Evolutionary conservation across 2,113 vertebrate species (phyloP).

Genomic region (Redunca redunca): DNA sequence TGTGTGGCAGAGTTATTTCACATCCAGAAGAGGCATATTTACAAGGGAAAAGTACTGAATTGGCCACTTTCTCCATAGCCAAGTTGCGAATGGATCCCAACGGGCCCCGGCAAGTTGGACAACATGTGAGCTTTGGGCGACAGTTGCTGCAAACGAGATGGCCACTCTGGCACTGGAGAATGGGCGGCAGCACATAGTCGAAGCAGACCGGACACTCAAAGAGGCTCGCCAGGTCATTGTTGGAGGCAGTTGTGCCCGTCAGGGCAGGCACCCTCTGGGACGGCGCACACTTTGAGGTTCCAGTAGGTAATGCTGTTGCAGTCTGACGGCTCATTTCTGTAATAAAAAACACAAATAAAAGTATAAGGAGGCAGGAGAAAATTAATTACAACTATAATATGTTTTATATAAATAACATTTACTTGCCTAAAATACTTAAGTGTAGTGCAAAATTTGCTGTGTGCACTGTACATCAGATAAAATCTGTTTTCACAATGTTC

Average conservation of each 20-base stretch:
- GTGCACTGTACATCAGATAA: neutral
- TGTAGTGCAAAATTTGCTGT: neutral
- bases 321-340: slow-evolving; percentile 99
- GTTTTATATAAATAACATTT: neutral
- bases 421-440: neutral
- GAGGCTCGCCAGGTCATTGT: slow-evolving; percentile 99
- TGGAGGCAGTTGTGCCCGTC: slow-evolving; percentile 98
- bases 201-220: slow-evolving; percentile 99
- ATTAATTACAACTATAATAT: neutral
- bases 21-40: slow-evolving; percentile 99
- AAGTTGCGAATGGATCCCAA: slow-evolving; percentile 98
- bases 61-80: slow-evolving; percentile 99
- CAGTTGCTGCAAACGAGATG: slow-evolving; percentile 99
- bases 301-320: slow-evolving; percentile 96
- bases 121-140: slow-evolving; percentile 98
- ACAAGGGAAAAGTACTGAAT: slow-evolving; percentile 98
- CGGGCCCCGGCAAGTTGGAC: slow-evolving; percentile 96
- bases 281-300: slow-evolving; percentile 98
- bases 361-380: neutral
- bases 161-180: slow-evolving; percentile 99
- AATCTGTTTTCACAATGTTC: neutral
- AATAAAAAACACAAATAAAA: slow-evolving; percentile 28
- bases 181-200: slow-evolving; percentile 99
- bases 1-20: slow-evolving; percentile 97
- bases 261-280: slow-evolving; percentile 97